These are phyloP conservation scores for Todus mexicanus DNA, from an alignment of 2,797 vertebrate species.

Conservation along the genomic window DNA sequence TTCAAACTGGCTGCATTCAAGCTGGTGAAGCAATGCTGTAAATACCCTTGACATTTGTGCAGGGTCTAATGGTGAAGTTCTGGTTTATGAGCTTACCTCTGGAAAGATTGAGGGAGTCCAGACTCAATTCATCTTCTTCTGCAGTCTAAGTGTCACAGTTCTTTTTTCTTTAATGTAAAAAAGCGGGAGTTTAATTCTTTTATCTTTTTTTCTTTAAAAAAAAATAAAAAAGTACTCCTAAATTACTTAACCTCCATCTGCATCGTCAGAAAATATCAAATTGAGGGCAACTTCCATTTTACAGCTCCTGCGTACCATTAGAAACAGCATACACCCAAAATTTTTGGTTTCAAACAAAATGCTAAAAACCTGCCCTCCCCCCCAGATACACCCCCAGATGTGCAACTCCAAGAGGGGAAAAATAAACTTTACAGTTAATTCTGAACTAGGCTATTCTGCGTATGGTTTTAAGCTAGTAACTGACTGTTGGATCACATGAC, in stretches of 20 bases:
- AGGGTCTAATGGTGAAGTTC: not conserved
- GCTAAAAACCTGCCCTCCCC: no score
- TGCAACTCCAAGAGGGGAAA: not conserved
- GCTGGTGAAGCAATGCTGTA: not conserved
- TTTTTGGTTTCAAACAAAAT: not conserved
- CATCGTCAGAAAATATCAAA: not conserved
- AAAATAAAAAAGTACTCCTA: no score
- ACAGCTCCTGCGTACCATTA: rapidly evolving
- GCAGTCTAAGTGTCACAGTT: not conserved
- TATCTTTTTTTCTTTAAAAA: not conserved
- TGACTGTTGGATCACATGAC: not conserved
- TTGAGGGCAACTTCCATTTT: not conserved
- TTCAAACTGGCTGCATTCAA: not conserved
- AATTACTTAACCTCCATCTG: not conserved
- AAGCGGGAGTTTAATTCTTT: no score
- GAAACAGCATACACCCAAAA: not conserved
- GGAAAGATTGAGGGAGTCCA: not conserved
- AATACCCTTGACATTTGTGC: not conserved
- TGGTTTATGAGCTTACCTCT: not conserved
- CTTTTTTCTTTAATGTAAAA: no score
- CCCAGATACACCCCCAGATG: rapidly evolving
- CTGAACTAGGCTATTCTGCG: not conserved
- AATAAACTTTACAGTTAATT: not conserved
- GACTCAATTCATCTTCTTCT: not conserved
- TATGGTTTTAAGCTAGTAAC: not conserved